These are phyloP conservation scores for Ictalurus punctatus DNA, from an alignment of 2,113 vertebrate species.

Conservation along the genomic window DNA sequence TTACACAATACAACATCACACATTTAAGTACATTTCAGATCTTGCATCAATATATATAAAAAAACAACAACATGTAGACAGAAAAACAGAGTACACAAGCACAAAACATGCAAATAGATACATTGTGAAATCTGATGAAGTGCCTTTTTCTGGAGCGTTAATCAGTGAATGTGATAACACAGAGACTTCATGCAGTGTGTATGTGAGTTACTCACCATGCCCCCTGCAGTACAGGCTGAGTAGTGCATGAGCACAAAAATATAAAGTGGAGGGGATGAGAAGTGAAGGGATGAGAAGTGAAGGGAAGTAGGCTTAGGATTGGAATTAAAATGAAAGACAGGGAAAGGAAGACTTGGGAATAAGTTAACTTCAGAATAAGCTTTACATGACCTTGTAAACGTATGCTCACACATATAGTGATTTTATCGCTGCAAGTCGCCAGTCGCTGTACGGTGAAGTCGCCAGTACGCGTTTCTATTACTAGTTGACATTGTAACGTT, in stretches of 20 bases:
- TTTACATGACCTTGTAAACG: background rate
- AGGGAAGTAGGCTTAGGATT: background rate
- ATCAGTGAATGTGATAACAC: background rate
- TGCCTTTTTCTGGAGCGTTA: background rate
- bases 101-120: background rate
- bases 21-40: background rate
- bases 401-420: too few relatives aligned
- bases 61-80: background rate
- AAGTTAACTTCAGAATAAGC: background rate
- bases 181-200: conserved; percentile 19
- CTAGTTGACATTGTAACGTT: too few relatives aligned
- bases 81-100: background rate
- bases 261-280: background rate
- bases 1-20: background rate
- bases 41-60: background rate
- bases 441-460: too few relatives aligned
- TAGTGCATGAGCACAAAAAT: conserved; percentile 17
- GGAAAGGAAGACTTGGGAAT: background rate
- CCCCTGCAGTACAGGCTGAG: conserved; percentile 46
- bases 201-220: conserved; percentile 37
- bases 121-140: background rate
- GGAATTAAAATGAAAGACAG: background rate
- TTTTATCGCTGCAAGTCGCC: too few relatives aligned
- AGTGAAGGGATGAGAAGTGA: background rate
- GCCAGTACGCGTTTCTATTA: too few relatives aligned